Evolutionary conservation across 2,113 vertebrate genomes (phyloP).

Genomic region (Triplophysa siluroides): DNA sequence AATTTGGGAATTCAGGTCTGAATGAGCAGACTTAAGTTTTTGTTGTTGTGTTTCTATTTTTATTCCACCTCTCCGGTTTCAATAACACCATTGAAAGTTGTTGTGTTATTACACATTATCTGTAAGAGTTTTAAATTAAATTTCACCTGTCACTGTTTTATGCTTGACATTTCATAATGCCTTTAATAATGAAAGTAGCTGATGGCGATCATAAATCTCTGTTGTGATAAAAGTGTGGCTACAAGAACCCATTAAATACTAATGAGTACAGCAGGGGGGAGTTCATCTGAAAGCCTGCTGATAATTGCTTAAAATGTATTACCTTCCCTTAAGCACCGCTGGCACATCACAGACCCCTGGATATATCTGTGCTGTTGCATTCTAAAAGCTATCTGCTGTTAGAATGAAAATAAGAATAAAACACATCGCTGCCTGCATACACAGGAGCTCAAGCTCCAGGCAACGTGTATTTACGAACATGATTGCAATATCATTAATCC

Average conservation of each 20-base stretch:
- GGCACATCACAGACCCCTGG: not conserved
- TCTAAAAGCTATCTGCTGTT: not conserved
- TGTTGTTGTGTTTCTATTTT: not conserved
- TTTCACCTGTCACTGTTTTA: not conserved
- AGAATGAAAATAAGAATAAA: constrained; percentile 8
- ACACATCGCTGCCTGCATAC: not conserved
- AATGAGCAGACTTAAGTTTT: not conserved
- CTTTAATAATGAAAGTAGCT: constrained; percentile 29
- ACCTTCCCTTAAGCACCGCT: not conserved
- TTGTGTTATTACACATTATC: not conserved
- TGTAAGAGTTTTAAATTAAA: not conserved
- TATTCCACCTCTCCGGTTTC: not conserved
- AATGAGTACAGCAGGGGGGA: constrained; percentile 11
- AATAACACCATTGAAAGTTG: not conserved
- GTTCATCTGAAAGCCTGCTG: constrained; percentile 29
- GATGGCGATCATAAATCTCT: constrained; percentile 22
- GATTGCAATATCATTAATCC: constrained; percentile 6
- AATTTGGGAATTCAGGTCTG: not conserved
- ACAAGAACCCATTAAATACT: constrained; percentile 16
- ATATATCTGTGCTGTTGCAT: not conserved
- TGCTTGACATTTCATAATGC: not conserved
- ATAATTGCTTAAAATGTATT: constrained; percentile 10
- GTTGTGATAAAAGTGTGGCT: constrained; percentile 3
- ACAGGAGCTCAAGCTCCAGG: not conserved
- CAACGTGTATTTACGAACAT: not conserved